Evolutionary conservation across 2,797 vertebrate species (phyloP).

Genomic region (Gephyroberyx darwinii): DNA sequence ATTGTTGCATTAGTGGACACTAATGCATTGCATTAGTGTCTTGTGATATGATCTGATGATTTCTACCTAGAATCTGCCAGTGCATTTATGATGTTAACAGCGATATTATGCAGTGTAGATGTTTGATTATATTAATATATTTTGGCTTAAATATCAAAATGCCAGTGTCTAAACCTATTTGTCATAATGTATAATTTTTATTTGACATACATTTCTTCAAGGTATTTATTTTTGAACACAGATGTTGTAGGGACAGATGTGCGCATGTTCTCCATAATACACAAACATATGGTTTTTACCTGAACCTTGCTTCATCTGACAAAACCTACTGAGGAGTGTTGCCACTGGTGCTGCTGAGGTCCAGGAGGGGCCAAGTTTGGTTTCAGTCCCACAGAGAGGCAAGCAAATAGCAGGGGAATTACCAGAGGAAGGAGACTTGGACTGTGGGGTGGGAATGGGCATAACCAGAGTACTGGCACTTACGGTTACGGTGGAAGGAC

Average conservation of each 20-base stretch:
- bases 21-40: no score
- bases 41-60: conserved; percentile 65
- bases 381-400: background rate
- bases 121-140: conserved; percentile 58
- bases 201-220: conserved; percentile 19
- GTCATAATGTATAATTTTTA: conserved; percentile 11
- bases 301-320: background rate
- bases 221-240: no score
- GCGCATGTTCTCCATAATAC: no score
- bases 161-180: conserved; percentile 33
- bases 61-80: conserved; percentile 56
- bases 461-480: no score
- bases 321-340: background rate
- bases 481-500: background rate
- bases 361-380: background rate
- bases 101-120: conserved; percentile 52
- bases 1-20: conserved; percentile 57
- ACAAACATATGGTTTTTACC: background rate
- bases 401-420: background rate
- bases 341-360: background rate
- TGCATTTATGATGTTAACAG: conserved; percentile 56
- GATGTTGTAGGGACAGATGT: no score
- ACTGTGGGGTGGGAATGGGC: background rate
- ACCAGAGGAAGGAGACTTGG: background rate
- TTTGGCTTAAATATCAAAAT: conserved; percentile 48